A percentile compares a stretch with the other conserved stretches of the same genome.
Evolutionary conservation across 1,140 invertebrate genomes (phyloP).

Genomic region (Telenomus remus): DNA sequence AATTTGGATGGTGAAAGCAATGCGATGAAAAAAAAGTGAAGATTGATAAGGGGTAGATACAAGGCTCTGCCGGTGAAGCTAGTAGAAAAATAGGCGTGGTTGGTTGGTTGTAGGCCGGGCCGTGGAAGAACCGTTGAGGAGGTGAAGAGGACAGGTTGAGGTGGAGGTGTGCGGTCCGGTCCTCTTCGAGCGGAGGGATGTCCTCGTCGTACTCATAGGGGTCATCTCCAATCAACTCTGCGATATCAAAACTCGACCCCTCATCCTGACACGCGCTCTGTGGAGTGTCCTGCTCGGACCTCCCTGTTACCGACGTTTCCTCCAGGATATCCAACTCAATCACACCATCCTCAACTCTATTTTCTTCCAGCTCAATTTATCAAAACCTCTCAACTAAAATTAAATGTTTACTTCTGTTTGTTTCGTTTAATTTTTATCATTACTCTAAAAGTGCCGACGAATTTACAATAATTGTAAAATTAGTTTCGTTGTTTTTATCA

Average conservation of each 20-base stretch:
- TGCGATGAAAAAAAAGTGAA: background rate
- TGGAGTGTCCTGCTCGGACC: slow-evolving; percentile 48
- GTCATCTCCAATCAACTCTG: slow-evolving; percentile 65
- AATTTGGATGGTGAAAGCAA: too few species aligned
- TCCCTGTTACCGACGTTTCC: slow-evolving; percentile 40
- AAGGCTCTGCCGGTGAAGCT: slow-evolving; percentile 66
- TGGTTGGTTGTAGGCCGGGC: slow-evolving; percentile 7
- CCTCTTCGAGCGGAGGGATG: slow-evolving; percentile 58
- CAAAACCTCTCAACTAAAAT: too few species aligned
- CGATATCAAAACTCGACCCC: slow-evolving; percentile 33
- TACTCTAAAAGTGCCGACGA: too few species aligned
- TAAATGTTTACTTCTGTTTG: too few species aligned
- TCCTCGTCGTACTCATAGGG: slow-evolving; percentile 77
- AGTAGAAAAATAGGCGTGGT: slow-evolving; percentile 68
- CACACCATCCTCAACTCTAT: background rate
- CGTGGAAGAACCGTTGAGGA: slow-evolving; percentile 15
- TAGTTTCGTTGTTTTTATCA: too few species aligned
- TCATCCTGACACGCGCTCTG: slow-evolving; percentile 12
- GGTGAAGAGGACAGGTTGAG: slow-evolving; percentile 25
- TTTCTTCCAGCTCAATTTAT: background rate
- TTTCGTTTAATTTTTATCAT: too few species aligned
- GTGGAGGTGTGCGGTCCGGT: slow-evolving; percentile 39
- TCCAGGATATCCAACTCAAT: slow-evolving; percentile 28
- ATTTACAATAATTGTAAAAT: too few species aligned
- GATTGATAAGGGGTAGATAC: slow-evolving; percentile 49